Conservation (phyloP, 2,797 vertebrate genomes). For the Oreortyx pictus region DNA sequence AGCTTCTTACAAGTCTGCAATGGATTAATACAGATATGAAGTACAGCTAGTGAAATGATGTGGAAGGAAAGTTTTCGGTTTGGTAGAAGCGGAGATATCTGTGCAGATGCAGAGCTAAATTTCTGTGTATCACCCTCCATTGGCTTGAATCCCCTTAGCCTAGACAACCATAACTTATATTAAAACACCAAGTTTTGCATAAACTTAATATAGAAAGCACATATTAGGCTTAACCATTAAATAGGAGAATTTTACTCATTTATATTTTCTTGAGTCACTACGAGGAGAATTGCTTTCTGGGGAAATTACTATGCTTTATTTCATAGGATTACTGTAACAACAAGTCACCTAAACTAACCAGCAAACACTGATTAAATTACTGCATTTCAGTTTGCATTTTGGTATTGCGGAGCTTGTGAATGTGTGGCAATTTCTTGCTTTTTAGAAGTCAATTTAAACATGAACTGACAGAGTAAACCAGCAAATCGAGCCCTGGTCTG, state of each 20-base stretch:
- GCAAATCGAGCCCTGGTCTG: neutral
- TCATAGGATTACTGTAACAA: neutral
- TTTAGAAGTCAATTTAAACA: neutral
- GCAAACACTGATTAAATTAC: neutral
- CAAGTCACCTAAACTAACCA: neutral
- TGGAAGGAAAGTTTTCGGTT: neutral
- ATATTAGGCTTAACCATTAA: neutral
- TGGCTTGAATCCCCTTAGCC: neutral
- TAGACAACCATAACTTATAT: neutral
- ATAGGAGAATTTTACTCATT: neutral
- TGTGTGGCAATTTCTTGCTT: neutral
- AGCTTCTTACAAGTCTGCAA: neutral
- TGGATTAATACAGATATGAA: neutral
- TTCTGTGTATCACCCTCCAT: neutral
- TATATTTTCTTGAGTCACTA: neutral
- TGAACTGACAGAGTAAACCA: slow-evolving; percentile 11
- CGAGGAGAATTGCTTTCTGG: neutral
- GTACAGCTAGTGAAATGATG: neutral
- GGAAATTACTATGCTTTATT: slow-evolving; percentile 3
- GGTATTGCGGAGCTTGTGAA: neutral
- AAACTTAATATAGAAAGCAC: neutral
- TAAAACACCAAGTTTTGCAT: neutral
- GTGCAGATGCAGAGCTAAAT: neutral
- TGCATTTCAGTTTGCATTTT: neutral
- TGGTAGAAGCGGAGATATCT: neutral